Percentiles rank a stretch among this genome's conserved stretches.
Conservation (phyloP, 2,888 invertebrate species). For the Amphiduros pacificus region DNA sequence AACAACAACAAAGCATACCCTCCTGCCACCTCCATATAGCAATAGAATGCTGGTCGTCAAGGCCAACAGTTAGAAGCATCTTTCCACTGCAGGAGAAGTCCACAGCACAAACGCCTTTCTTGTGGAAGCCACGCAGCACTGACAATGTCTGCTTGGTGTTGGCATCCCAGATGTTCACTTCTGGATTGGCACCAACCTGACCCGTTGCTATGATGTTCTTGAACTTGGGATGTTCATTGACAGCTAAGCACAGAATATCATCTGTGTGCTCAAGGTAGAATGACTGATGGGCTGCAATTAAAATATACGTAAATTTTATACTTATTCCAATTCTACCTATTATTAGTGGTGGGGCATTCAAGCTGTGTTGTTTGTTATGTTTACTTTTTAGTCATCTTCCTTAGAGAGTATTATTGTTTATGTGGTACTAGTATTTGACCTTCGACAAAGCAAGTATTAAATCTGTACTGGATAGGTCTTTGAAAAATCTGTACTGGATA, state of each 20-base stretch:
- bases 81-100: constrained; percentile 59
- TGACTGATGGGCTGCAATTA: constrained; percentile 49
- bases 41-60: constrained; percentile 52
- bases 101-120: constrained; percentile 55
- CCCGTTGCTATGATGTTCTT: constrained; percentile 57
- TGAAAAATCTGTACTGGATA: too few species aligned
- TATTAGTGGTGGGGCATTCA: too few species aligned
- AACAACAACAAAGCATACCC: constrained; percentile 36
- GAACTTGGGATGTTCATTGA: constrained; percentile 57
- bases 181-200: constrained; percentile 56
- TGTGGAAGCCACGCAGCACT: constrained; percentile 39
- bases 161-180: constrained; percentile 57
- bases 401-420: too few species aligned
- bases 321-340: too few species aligned
- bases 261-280: constrained; percentile 59
- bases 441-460: too few species aligned
- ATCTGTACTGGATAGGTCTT: too few species aligned
- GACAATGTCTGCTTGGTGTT: constrained; percentile 53
- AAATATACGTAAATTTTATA: background rate
- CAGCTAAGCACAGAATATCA: constrained; percentile 58
- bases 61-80: constrained; percentile 53
- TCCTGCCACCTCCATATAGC: constrained; percentile 60
- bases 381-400: too few species aligned
- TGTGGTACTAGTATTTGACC: too few species aligned
- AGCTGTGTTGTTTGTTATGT: too few species aligned